Conservation (phyloP, 92 coral and sea anemone genomes). For the Porites rus region DNA sequence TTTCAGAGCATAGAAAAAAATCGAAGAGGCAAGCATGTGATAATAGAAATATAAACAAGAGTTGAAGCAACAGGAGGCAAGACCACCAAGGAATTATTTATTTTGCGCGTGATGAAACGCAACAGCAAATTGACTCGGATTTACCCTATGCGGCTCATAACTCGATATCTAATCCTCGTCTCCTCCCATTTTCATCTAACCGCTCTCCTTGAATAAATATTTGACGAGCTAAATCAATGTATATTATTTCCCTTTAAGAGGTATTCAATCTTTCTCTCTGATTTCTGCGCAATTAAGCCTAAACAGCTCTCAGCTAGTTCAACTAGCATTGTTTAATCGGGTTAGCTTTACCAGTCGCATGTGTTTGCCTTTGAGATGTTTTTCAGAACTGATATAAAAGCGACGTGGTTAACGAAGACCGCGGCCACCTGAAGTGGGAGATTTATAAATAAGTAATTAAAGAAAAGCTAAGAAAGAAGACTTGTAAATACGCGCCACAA, state of each 20-base stretch:
- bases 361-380: conserved; percentile 9
- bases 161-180: conserved; percentile 12
- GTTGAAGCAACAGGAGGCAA: background rate
- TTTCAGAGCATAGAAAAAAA: background rate
- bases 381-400: background rate
- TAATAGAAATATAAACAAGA: background rate
- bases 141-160: conserved; percentile 19
- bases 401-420: conserved; percentile 28
- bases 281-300: background rate
- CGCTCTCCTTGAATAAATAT: conserved; percentile 31
- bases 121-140: background rate
- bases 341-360: background rate
- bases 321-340: background rate
- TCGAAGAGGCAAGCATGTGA: background rate
- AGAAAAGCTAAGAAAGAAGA: background rate
- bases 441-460: conserved; percentile 28
- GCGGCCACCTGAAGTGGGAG: conserved; percentile 43
- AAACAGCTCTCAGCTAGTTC: background rate
- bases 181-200: conserved; percentile 40
- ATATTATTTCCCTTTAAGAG: background rate
- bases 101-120: conserved; percentile 1
- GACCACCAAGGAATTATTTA: background rate
- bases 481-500: conserved; percentile 10
- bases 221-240: conserved; percentile 23
- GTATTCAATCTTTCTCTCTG: background rate